Evolutionary conservation across 2,888 invertebrate species (phyloP), one percentile per base, ranked within the genome.

Genomic region (Augiades crinisus): DNA sequence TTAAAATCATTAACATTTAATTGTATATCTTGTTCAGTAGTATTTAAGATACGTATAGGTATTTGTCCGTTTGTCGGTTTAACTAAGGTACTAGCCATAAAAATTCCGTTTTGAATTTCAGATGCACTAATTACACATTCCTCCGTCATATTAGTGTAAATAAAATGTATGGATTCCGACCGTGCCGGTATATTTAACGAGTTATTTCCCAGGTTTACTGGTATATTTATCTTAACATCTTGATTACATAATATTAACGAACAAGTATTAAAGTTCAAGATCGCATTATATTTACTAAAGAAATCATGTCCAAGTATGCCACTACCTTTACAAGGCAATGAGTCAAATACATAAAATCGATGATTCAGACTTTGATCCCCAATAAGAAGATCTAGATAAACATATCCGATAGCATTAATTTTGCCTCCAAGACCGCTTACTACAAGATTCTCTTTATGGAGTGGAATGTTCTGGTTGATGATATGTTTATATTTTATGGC

Each of bases 31-130:
- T 54, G n/a, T 21, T 54, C 54, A n/a, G 27, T 56, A 8, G 51
- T 53, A 33, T 58, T 58, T 50, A 56, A 40, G 13, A 56, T 53
- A 33, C 38, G 36, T 22, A 58, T 44, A 13, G 54, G 55, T 46
- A 54, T 40, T n/a, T 12, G 24, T 1, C 46, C 44, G 17, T 49
- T 34, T 22, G 19, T 8, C 2, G 46, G 47, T 27, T 31, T 55
- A n/a, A 43, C 55, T 12, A 50, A 14, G 10, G 30, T 16, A 13
- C 43, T 44, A 10, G 55, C 55, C 13, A 52, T 21, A 27, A 37
- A 51, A 13, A 51, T 37, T 14, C 47, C 47, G 2, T 50, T 27
- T 12, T 10, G 34, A 7, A 50, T 7, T 45, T 50, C 41, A n/a
- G 21, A 12, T 7, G 51, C 12, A 31, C 34, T 47, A 27, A 55